A percentile compares a stretch with the other conserved stretches of the same genome.
Evolutionary conservation across 2,113 vertebrate species (phyloP).

Genomic region (Phocoena sinus): DNA sequence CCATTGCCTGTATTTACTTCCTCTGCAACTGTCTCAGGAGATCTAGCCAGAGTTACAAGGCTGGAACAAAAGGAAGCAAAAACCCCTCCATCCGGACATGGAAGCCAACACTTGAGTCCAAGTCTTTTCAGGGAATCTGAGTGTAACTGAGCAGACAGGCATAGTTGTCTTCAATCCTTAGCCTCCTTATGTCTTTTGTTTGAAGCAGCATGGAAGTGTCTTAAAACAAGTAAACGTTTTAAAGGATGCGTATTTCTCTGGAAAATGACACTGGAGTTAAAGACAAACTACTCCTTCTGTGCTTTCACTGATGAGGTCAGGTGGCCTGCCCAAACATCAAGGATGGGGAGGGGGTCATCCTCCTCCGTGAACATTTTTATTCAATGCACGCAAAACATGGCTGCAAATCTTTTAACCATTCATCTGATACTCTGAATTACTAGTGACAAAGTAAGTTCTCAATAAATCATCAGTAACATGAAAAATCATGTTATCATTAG

Average conservation of each 20-base stretch:
- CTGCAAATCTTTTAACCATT: not conserved
- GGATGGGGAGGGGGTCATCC: rapidly evolving
- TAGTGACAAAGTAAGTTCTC: not conserved
- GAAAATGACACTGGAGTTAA: not conserved
- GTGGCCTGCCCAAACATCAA: not conserved
- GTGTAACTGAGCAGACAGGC: not conserved
- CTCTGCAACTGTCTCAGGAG: conserved; percentile 39
- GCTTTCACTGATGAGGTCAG: not conserved
- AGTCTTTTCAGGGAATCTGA: not conserved
- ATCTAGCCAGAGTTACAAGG: not conserved
- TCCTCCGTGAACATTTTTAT: conserved; percentile 41
- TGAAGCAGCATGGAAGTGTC: not conserved
- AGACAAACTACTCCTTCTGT: not conserved
- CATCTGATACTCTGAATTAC: not conserved
- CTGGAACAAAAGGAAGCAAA: conserved; percentile 41
- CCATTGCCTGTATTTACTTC: conserved; percentile 16
- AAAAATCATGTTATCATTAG: not conserved
- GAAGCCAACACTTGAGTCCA: conserved; percentile 40
- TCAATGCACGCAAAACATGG: not conserved
- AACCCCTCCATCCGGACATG: not conserved
- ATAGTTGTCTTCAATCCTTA: not conserved
- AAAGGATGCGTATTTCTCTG: not conserved
- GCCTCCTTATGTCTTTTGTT: not conserved
- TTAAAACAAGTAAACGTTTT: not conserved
- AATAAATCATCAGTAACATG: not conserved